Percentiles rank a stretch among this genome's conserved stretches.
phyloP scores from a whole-genome alignment of 2,797 vertebrate species.

The Danio albolineatus region DNA sequence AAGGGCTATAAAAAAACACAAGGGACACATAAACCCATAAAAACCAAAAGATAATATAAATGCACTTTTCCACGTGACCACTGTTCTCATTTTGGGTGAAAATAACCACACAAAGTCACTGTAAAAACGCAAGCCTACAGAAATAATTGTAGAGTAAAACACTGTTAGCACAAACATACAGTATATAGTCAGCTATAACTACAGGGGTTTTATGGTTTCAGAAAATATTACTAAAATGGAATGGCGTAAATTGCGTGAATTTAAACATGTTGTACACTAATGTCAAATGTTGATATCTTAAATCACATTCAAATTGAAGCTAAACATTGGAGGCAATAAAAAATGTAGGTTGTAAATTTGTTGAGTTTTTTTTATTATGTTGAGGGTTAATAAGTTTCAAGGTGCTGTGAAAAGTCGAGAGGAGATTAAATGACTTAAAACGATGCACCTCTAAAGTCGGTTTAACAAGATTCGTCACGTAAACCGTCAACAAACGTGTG shows the following conservation, averaged over 20 bases:
- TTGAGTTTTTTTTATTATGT: neutral
- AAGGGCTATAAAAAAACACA: neutral
- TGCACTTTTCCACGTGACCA: neutral
- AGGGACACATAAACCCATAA: neutral
- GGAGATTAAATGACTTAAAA: neutral
- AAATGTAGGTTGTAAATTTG: neutral
- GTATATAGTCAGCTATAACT: too few species aligned
- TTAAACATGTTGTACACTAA: too few species aligned
- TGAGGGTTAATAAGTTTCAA: neutral
- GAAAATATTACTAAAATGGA: too few species aligned
- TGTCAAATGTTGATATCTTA: neutral
- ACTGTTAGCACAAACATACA: neutral
- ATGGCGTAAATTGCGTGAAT: too few species aligned
- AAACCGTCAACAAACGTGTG: constrained; percentile 9
- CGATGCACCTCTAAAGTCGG: neutral
- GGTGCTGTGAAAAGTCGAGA: neutral
- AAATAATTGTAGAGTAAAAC: neutral
- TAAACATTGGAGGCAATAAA: too few species aligned
- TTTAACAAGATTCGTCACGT: neutral
- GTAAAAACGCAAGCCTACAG: neutral
- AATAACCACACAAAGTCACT: neutral
- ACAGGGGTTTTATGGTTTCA: too few species aligned
- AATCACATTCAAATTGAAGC: neutral
- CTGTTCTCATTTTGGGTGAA: neutral
- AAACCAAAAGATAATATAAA: too few species aligned